phyloP scores from a whole-genome alignment of 2,888 invertebrate species.

The Meiosimyza decipiens region DNA sequence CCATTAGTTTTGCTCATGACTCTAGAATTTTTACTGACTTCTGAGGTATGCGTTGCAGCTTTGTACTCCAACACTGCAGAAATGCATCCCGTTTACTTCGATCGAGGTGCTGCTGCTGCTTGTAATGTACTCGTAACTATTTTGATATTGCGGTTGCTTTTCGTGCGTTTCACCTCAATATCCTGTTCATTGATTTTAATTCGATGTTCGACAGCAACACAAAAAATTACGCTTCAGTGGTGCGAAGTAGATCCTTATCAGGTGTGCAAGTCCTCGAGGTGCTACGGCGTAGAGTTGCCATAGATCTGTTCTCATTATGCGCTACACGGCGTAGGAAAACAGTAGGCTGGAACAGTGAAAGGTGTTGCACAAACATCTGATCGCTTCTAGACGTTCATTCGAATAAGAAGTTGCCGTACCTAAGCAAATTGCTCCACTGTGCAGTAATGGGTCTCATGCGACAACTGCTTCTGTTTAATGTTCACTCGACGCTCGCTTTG shows the following conservation, averaged over 20 bases:
- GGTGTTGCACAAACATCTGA: not conserved
- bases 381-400: not conserved
- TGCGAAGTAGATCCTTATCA: conserved; percentile 51
- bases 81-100: not conserved
- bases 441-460: not conserved
- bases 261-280: conserved; percentile 52
- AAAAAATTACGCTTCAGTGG: conserved; percentile 29
- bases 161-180: not conserved
- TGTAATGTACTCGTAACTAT: not conserved
- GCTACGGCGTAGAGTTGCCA: conserved; percentile 32
- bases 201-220: not conserved
- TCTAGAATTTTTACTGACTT: conserved; percentile 44
- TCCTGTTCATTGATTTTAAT: not conserved
- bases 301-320: conserved; percentile 34
- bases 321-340: conserved; percentile 18
- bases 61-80: conserved; percentile 17
- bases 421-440: not conserved
- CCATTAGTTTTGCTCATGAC: conserved; percentile 57
- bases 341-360: not conserved
- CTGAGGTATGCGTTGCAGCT: conserved; percentile 39
- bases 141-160: not conserved
- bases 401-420: not conserved
- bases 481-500: not conserved
- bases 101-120: not conserved
- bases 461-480: conserved; percentile 7